These are phyloP conservation scores for Cyclargus thomasi DNA, from an alignment of 1,140 invertebrate species.

Conservation along the genomic window DNA sequence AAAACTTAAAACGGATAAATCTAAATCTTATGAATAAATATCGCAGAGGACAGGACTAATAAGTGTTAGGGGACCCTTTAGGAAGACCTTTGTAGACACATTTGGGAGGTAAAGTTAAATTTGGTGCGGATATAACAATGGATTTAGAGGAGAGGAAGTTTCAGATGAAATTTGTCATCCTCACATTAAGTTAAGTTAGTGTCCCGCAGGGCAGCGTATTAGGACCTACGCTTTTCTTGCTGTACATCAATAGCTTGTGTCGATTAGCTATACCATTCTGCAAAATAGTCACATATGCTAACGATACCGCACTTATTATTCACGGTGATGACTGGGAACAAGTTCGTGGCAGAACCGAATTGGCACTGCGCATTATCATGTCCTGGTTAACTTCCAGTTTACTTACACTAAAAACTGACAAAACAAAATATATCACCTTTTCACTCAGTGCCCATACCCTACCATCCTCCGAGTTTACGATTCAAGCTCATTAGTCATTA, in stretches of 20 bases:
- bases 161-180: no score
- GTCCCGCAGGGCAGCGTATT: background rate
- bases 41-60: slow-evolving; percentile 29
- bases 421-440: background rate
- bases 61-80: slow-evolving; percentile 26
- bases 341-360: no score
- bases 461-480: background rate
- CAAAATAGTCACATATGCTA: background rate
- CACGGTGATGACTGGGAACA: no score
- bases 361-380: background rate
- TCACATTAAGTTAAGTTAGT: no score
- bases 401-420: background rate
- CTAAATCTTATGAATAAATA: slow-evolving; percentile 26
- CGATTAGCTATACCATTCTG: background rate
- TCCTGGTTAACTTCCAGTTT: background rate
- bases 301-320: background rate
- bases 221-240: background rate
- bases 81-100: slow-evolving; percentile 27
- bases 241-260: background rate
- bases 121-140: background rate
- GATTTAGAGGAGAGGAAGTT: no score
- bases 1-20: slow-evolving; percentile 13
- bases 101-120: slow-evolving; percentile 1
- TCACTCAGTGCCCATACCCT: background rate
- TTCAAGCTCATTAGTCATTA: no score